A percentile compares a stretch with the other conserved stretches of the same genome.
Evolutionary conservation across 2,113 vertebrate genomes (phyloP).

Genomic region (Aegotheles bennettii): DNA sequence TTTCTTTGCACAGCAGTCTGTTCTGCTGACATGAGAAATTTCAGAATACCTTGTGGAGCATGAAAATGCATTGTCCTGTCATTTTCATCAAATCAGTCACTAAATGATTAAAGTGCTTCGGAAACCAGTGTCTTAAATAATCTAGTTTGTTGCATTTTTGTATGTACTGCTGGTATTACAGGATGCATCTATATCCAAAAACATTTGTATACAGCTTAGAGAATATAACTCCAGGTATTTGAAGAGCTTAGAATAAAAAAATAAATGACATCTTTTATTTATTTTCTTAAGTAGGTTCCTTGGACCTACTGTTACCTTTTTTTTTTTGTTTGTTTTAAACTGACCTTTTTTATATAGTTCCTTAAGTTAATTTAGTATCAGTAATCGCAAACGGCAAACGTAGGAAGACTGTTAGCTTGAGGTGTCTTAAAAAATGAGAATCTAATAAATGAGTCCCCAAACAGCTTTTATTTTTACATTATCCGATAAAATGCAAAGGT

Average conservation of each 20-base stretch:
- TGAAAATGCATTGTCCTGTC: neutral
- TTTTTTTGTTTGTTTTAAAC: neutral
- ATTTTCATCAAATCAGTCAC: neutral
- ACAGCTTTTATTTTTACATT: neutral
- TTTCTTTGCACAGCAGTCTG: neutral
- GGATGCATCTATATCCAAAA: neutral
- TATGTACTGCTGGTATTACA: neutral
- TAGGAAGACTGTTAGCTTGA: neutral
- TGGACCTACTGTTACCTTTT: neutral
- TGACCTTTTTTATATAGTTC: neutral
- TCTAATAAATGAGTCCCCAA: neutral
- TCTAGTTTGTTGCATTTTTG: neutral
- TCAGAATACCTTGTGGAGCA: neutral
- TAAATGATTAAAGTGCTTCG: neutral
- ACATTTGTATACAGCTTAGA: neutral
- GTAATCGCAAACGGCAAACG: neutral
- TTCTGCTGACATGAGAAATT: neutral
- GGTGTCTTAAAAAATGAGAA: neutral
- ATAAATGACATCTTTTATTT: neutral
- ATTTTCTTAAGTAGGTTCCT: neutral
- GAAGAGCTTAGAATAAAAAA: neutral
- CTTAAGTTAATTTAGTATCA: neutral
- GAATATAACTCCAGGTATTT: neutral
- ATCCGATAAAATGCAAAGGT: neutral
- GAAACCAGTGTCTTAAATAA: neutral